A percentile compares a stretch with the other conserved stretches of the same genome.
phyloP scores from a whole-genome alignment of 2,113 vertebrate species.

The Morone chrysops region DNA sequence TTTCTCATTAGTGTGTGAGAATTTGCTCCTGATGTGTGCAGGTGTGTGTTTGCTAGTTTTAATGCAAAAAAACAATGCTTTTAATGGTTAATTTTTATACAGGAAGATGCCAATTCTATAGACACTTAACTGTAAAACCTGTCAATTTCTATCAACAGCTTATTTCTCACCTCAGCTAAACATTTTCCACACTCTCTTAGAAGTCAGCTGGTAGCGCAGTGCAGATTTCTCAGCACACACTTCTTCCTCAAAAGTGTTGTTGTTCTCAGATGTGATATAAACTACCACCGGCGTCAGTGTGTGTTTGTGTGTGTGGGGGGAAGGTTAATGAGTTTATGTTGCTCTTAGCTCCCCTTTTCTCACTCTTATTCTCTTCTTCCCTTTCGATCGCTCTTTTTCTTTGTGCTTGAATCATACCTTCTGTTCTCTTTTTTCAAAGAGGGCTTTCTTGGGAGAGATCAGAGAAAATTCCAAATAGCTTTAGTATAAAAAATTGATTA shows the following conservation, averaged over 20 bases:
- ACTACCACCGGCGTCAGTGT: slow-evolving; percentile 33
- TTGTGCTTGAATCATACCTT: slow-evolving; percentile 1
- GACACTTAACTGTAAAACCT: background rate
- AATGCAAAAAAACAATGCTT: background rate
- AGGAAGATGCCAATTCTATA: background rate
- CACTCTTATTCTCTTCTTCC: background rate
- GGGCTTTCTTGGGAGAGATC: background rate
- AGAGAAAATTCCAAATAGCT: background rate
- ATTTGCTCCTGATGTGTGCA: background rate
- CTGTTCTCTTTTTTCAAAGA: slow-evolving; percentile 3
- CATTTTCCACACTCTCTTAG: slow-evolving; percentile 9
- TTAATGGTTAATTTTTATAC: background rate
- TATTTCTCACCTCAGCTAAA: slow-evolving; percentile 30
- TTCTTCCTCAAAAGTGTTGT: slow-evolving; percentile 46
- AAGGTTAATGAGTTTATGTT: slow-evolving; percentile 28
- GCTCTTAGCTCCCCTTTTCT: background rate
- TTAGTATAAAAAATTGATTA: too few relatives aligned
- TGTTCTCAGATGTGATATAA: slow-evolving; percentile 37
- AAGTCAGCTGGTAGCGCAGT: slow-evolving; percentile 29
- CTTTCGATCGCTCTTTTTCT: background rate
- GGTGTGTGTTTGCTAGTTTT: background rate
- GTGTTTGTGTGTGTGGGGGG: slow-evolving; percentile 10
- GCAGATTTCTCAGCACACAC: slow-evolving; percentile 37
- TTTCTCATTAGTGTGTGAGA: background rate
- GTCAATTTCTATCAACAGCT: slow-evolving; percentile 3